A percentile compares a stretch with the other conserved stretches of the same genome.
Evolutionary conservation across 2,113 vertebrate species (phyloP).

Genomic region (Damaliscus lunatus): DNA sequence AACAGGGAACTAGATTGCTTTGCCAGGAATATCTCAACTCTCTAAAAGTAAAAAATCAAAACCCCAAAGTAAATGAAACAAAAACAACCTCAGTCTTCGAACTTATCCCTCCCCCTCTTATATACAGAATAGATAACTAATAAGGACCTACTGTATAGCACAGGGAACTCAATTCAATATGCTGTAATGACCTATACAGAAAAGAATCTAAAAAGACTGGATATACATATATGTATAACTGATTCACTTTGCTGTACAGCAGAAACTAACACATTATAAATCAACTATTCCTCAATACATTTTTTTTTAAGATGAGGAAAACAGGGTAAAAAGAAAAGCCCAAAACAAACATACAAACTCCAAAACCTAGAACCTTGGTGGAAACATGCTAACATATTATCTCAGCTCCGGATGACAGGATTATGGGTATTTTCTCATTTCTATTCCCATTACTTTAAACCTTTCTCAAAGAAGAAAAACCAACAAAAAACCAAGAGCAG

Average conservation of each 20-base stretch:
- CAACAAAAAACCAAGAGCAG: not conserved
- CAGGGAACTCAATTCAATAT: not conserved
- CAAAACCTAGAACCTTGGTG: not conserved
- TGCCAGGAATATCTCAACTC: not conserved
- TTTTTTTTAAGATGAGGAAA: not conserved
- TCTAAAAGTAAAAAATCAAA: not conserved
- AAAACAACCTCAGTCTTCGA: not conserved
- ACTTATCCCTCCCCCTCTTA: not conserved
- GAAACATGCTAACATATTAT: not conserved
- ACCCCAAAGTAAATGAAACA: not conserved
- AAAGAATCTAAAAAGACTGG: not conserved
- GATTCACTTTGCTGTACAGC: not conserved
- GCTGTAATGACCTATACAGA: not conserved
- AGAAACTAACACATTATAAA: not conserved
- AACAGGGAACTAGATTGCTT: not conserved
- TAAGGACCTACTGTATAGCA: not conserved
- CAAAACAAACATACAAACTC: not conserved
- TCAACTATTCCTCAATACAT: not conserved
- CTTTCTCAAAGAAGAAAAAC: not conserved
- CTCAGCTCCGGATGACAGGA: not conserved
- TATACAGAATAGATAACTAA: not conserved
- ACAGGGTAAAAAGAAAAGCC: not conserved
- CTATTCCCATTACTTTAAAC: not conserved
- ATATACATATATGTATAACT: not conserved
- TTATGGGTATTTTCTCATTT: not conserved